Evolutionary conservation across 2,113 vertebrate genomes (phyloP), one percentile per base, ranked within the genome.

Genomic region (crab-eating macaque (Macaca fascicularis)): DNA sequence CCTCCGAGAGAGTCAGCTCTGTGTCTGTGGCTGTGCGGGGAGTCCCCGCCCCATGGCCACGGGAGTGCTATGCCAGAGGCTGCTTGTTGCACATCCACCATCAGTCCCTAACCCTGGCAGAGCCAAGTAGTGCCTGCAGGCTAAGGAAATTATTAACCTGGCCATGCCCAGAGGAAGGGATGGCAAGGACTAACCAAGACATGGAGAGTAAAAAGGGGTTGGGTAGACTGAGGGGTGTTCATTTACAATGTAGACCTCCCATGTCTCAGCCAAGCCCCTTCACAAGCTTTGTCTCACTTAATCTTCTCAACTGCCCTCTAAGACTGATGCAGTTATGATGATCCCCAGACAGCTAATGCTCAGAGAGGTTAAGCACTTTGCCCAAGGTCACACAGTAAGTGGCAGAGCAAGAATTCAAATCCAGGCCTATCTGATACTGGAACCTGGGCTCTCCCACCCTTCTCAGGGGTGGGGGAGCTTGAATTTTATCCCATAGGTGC

Each of bases 311-410:
- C 40, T 70, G 3, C 35, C 8, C 9, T 64, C 0, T 80, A 55
- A n/a, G 25, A 48, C 50, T 8, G 1, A 32, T 69, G 43, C 27
- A 23, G 48, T 80, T 55, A 20, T 30, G 52, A 45, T 45, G 83
- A 38, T 81, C 72, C 72, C 81, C 70, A 69, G 81, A 93, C 23
- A 88, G 38, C 76, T 90, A 25, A 40, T 45, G 81, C 30, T 91
- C 81, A 96, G 85, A 81, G 84, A 97, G 22, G 59, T 82, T 70
- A 85, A 87, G 43, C 72, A 90, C 1, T 40, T 87, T 85, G 32
- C 61, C 38, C 67, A 40, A 45, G 43, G 61, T 45, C 61, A 64
- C 61, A 70, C 35, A 81, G 48, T 59, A 72, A 87, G 4, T 67
- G n/a, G 35, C 76, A 90, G 75, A 80, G 50, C n/a, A 70, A 94